Conservation (phyloP, 2,113 vertebrate genomes). For the Limnothrissa miodon region DNA sequence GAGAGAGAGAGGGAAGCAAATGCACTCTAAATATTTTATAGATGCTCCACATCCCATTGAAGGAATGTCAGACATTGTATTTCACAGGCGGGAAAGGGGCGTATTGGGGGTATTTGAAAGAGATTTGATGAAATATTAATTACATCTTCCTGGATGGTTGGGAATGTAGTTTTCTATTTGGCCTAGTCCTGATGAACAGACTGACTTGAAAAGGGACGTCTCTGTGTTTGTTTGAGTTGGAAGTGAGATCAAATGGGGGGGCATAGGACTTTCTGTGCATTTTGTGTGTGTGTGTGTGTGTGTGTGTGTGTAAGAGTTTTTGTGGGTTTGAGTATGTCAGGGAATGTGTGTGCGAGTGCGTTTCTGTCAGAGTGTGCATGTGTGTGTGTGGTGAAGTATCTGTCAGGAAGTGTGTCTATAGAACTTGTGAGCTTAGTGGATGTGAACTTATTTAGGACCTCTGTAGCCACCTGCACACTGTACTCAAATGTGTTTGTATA, state of each 20-base stretch:
- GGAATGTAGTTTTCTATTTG: conserved; percentile 33
- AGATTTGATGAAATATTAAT: conserved; percentile 48
- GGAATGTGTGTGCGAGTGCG: background rate
- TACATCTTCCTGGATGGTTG: conserved; percentile 39
- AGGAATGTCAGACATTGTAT: conserved; percentile 41
- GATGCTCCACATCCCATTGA: conserved; percentile 46
- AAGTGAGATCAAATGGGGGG: conserved; percentile 34
- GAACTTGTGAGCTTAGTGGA: background rate
- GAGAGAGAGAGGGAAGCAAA: conserved; percentile 39
- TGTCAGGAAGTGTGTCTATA: background rate
- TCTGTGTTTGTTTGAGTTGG: conserved; percentile 33
- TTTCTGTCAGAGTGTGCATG: background rate
- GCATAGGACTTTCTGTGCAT: conserved; percentile 20
- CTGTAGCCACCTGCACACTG: background rate
- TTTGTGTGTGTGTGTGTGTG: background rate
- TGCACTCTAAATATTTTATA: conserved; percentile 54
- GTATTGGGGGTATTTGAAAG: conserved; percentile 36
- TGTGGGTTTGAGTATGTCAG: background rate
- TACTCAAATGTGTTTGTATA: background rate
- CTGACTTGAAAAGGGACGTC: conserved; percentile 36
- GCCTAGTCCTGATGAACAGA: conserved; percentile 26
- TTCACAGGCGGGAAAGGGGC: conserved; percentile 24
- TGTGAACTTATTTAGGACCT: background rate
- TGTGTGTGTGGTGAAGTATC: no score
- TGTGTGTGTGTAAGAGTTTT: background rate